Percentiles rank a stretch among this genome's conserved stretches.
phyloP scores from a whole-genome alignment of 2,797 vertebrate genomes.

The Lepidocolaptes lacrymiger region DNA sequence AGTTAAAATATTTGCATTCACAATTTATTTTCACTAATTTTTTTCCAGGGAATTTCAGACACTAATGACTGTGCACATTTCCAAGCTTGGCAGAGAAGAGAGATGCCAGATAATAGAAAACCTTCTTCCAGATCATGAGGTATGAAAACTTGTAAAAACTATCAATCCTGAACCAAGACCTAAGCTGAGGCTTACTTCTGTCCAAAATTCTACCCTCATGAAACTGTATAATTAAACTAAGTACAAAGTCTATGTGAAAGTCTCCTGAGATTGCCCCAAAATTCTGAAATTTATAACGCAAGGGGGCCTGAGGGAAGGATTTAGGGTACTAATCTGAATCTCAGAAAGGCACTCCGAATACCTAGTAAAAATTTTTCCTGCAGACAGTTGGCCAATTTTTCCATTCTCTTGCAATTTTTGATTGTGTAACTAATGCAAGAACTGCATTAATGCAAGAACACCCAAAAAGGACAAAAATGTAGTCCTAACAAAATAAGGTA shows the following conservation, averaged over 20 bases:
- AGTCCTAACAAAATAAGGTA: not conserved
- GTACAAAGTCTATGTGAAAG: not conserved
- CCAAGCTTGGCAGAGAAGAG: not conserved
- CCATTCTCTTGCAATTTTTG: not conserved
- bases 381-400: not conserved
- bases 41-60: not conserved
- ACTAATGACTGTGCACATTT: not conserved
- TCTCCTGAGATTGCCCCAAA: not conserved
- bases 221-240: not conserved
- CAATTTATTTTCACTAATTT: not conserved
- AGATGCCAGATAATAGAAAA: not conserved
- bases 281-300: not conserved
- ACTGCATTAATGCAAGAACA: not conserved
- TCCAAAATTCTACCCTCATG: not conserved
- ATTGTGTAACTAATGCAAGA: not conserved
- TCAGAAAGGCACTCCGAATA: not conserved
- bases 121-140: rapidly evolving
- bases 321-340: not conserved
- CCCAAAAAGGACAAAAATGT: not conserved
- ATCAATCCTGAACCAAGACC: not conserved
- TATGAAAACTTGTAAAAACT: not conserved
- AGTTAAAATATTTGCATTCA: not conserved
- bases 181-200: not conserved
- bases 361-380: not conserved
- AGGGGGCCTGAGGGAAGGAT: not conserved